Evolutionary conservation across 1,140 invertebrate species (phyloP), one percentile per base, ranked within the genome.

Genomic region (Melitaea cinxia): DNA sequence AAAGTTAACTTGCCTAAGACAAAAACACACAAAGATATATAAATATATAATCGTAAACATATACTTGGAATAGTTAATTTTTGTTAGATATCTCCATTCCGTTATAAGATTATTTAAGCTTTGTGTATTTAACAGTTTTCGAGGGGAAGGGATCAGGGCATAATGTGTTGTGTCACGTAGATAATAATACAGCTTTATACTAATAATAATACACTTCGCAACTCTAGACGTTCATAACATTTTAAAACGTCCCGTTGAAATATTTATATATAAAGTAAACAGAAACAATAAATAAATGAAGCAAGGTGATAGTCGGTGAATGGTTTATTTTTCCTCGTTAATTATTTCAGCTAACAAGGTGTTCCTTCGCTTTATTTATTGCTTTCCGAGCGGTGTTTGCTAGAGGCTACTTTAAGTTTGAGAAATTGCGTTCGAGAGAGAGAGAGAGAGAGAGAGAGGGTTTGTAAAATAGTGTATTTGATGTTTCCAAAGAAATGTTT

Each of bases 311-410:
- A 47, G 52, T 35, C 17, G 61, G 35, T 37, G 68, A 57, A 60
- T 53, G 75, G 63, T 77, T 80, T 85, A 79, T 79, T 85, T 88
- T 83, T 83, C 81, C 56, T 75, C 75, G 77, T 86, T 89, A 88
- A 89, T 89, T 89, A 89, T 84, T 85, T 82, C 78, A 83, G 83
- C 78, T 89, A 89, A 89, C 86, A 89, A 89, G 86, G 86, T 89
- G 86, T 88, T 83, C 81, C 85, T 83, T 87, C 83, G 45, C 78
- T 54, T 86, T 82, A 89, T 89, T 89, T 89, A 89, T 88, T 85
- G 74, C 82, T 80, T 72, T 79, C 75, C 77, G 78, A 71, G 74
- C 76, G 72, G 72, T 82, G 72, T 68, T 75, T 72, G 65, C 19
- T 10, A 35, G 15, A n/a, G 30, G 24, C 10, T 4, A 21, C 42